These are phyloP conservation scores for Dendrocincla tyrannina DNA, from an alignment of 2,797 vertebrate genomes.

Conservation along the genomic window DNA sequence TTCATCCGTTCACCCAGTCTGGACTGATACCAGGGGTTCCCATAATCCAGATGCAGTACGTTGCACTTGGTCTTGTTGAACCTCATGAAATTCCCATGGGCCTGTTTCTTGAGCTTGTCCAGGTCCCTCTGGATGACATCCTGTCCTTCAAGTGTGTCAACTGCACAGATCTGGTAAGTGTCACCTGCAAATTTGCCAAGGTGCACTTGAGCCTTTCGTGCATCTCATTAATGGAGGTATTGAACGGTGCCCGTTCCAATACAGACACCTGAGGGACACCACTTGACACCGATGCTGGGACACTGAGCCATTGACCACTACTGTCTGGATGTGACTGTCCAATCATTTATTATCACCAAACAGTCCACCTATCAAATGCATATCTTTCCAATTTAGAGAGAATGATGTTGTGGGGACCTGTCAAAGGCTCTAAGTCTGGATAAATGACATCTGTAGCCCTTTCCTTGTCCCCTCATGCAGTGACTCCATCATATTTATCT, in stretches of 20 bases:
- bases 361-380: background rate
- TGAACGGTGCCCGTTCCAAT: background rate
- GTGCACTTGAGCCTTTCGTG: background rate
- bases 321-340: background rate
- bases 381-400: background rate
- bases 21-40: background rate
- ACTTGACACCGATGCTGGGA: background rate
- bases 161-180: background rate
- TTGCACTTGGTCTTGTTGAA: background rate
- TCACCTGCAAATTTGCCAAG: background rate
- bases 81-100: background rate
- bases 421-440: background rate
- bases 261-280: background rate
- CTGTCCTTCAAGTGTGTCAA: rapidly evolving
- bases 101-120: background rate
- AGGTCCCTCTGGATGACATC: background rate
- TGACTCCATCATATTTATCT: background rate
- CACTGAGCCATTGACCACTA: background rate
- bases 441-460: background rate
- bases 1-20: background rate
- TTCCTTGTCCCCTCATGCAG: background rate
- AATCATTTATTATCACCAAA: background rate
- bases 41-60: background rate
- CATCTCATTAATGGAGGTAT: background rate
- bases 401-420: background rate